Evolutionary conservation across 1,140 invertebrate species (phyloP).

Genomic region (Drosophila seguyi): DNA sequence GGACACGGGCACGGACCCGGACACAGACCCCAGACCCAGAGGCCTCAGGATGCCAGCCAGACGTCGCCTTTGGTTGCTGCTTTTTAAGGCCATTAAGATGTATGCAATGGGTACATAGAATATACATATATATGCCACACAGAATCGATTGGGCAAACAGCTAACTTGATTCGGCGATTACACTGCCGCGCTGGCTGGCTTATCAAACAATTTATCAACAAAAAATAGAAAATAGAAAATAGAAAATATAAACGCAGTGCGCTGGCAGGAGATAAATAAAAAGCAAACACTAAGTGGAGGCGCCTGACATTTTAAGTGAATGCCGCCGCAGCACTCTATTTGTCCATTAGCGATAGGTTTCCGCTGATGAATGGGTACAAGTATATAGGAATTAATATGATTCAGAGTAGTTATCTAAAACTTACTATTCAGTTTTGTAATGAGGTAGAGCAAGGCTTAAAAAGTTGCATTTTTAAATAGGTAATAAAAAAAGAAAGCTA

Average conservation of each 20-base stretch:
- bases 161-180: conserved; percentile 14
- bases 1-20: not conserved
- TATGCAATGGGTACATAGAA: not conserved
- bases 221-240: not conserved
- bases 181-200: conserved; percentile 10
- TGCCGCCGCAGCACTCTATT: not conserved
- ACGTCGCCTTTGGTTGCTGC: conserved; percentile 5
- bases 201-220: conserved; percentile 47
- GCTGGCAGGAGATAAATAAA: conserved; percentile 2
- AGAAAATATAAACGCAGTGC: not conserved
- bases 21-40: not conserved
- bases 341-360: conserved; percentile 11
- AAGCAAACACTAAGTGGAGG: conserved; percentile 1
- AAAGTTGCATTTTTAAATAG: no score
- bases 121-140: not conserved
- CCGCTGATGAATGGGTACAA: not conserved
- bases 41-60: conserved; percentile 1
- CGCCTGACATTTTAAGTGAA: conserved; percentile 13
- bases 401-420: no score
- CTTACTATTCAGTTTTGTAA: no score
- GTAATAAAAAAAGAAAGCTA: no score
- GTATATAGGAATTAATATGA: not conserved
- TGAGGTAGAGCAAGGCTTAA: no score
- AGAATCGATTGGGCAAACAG: conserved; percentile 27
- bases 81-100: conserved; percentile 22